phyloP scores from a whole-genome alignment of 2,797 vertebrate genomes.

The Martes flavigula region DNA sequence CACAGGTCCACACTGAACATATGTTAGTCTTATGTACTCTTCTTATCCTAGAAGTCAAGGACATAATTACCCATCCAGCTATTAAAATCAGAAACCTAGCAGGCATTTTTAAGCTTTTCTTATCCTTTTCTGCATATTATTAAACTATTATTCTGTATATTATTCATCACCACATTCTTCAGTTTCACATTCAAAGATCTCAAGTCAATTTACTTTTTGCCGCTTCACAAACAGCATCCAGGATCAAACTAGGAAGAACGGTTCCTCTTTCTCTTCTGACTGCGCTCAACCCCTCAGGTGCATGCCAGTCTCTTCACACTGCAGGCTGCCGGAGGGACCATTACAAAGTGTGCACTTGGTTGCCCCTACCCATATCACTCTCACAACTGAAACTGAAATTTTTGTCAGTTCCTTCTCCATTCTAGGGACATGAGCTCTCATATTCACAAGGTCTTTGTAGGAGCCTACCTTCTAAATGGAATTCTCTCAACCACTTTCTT shows the following conservation, averaged over 20 bases:
- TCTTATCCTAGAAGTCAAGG: neutral
- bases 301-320: neutral
- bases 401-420: neutral
- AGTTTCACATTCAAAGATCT: neutral
- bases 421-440: neutral
- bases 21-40: neutral
- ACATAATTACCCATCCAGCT: neutral
- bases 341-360: neutral
- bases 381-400: neutral
- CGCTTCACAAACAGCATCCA: neutral
- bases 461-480: neutral
- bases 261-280: neutral
- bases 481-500: neutral
- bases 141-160: neutral
- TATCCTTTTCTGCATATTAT: neutral
- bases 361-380: neutral
- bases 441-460: neutral
- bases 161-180: neutral
- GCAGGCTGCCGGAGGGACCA: neutral
- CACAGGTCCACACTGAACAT: neutral
- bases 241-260: neutral
- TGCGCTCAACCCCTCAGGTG: neutral
- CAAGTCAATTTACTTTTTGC: neutral
- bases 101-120: neutral
- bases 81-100: neutral